Conservation (phyloP, 1,140 invertebrate species). For the Cylas formicarius region DNA sequence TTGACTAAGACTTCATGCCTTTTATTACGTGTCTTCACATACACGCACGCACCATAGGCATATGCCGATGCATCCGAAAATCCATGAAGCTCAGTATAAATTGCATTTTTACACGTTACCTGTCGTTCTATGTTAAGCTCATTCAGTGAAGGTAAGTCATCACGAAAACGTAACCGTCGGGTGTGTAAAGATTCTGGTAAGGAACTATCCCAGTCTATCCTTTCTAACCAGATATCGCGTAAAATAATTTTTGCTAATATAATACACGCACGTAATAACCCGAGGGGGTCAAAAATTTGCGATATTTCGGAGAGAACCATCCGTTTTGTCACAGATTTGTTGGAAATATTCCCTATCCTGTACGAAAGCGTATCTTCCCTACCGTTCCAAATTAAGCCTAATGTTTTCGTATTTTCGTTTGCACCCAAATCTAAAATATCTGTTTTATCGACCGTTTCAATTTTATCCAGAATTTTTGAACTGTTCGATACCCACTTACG, state of each 20-base stretch:
- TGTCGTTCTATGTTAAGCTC: background rate
- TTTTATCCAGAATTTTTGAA: background rate
- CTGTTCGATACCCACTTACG: conserved; percentile 40
- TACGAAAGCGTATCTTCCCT: conserved; percentile 9
- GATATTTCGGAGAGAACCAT: conserved; percentile 18
- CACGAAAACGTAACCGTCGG: conserved; percentile 5
- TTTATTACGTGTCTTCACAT: conserved; percentile 26
- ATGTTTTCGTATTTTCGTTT: conserved; percentile 14
- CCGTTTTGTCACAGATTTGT: no score
- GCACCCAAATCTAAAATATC: conserved; percentile 1
- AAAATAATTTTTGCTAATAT: conserved; percentile 23
- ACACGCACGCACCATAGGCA: conserved; percentile 42
- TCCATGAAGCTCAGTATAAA: conserved; percentile 35
- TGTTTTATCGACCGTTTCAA: background rate
- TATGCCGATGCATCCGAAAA: conserved; percentile 40
- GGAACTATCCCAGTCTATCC: conserved; percentile 22
- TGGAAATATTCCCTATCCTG: background rate
- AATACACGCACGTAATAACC: conserved; percentile 18
- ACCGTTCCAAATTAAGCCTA: conserved; percentile 15
- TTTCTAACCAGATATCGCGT: conserved; percentile 18
- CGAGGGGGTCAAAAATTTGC: conserved; percentile 25
- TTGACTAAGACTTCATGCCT: conserved; percentile 6
- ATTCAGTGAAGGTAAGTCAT: conserved; percentile 2
- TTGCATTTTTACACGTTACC: no score
- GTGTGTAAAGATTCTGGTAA: conserved; percentile 5